Percentiles rank a stretch among this genome's conserved stretches.
phyloP scores from a whole-genome alignment of 2,113 vertebrate genomes.

The Hippotragus niger region DNA sequence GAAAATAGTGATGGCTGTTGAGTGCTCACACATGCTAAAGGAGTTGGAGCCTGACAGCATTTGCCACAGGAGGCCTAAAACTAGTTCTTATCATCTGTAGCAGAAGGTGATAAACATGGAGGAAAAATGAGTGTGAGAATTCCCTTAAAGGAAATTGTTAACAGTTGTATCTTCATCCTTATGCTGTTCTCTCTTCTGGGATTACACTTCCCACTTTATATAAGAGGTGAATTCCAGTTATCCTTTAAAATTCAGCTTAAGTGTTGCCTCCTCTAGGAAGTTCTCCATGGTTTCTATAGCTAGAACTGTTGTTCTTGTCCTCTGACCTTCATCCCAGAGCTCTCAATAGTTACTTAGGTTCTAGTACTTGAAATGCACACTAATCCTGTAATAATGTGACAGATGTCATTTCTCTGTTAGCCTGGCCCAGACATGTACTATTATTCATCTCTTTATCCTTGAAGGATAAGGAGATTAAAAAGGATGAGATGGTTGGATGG shows the following conservation, averaged over 20 bases:
- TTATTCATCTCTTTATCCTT: neutral
- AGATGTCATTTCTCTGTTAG: neutral
- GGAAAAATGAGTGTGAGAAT: neutral
- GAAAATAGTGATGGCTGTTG: neutral
- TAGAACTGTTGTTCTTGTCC: neutral
- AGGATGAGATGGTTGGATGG: neutral
- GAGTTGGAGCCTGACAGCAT: too few relatives aligned
- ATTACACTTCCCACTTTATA: neutral
- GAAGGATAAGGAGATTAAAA: neutral
- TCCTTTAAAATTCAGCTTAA: neutral
- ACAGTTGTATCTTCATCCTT: neutral
- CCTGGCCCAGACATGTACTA: neutral
- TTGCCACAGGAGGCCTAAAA: neutral
- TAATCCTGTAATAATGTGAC: neutral
- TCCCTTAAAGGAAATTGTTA: neutral
- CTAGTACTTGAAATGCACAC: neutral
- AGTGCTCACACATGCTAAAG: neutral
- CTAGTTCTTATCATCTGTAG: neutral
- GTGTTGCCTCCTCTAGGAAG: neutral
- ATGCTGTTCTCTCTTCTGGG: neutral
- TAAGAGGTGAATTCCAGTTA: neutral
- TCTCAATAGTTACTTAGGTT: neutral
- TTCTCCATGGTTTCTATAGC: neutral
- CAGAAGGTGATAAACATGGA: neutral
- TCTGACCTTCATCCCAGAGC: neutral